Base-by-base conservation (phyloP, 2,888 invertebrate genomes). In the Caenorhabditis drosophilae region DNA sequence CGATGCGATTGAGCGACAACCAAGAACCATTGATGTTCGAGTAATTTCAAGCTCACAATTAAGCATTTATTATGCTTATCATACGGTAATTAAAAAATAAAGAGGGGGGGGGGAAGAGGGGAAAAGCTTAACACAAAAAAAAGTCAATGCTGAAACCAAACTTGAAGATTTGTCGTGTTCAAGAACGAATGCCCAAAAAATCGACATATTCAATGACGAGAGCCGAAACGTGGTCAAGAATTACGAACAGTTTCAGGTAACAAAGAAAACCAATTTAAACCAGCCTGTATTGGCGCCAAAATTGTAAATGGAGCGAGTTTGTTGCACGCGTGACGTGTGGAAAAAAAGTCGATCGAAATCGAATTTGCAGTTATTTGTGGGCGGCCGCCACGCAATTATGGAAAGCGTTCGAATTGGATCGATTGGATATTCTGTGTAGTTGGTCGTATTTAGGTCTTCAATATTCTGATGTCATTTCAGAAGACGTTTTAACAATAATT, bases 31-130 rank as follows among this genome's bases (percentile, higher is more conserved):
- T 0, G 76, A 76, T 38, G 54, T 67, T 3, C 60, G 76, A 18
- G 73, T 64, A 0, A 50, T 76, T 4, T 66, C 76, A 2, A 64
- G 66, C 38, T 59, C 68, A 0, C 74, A 74, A 36, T 53, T 76
- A 15, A 68, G 69, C 36, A 71, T 76, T 45, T 76, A 76, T 48
- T 76, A 73, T 45, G 76, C 76, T 1, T 76, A 76, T 52, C 76
- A 76, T 34, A 74, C 73, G 42, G 71, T 71, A 44, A 11, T 45
- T 31, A 22, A 26, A 11, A 46, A 31, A 20, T 3, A 40, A 40
- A n/a, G 6, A n/a, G n/a, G n/a, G n/a, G n/a, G n/a, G n/a, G n/a
- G n/a, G n/a, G n/a, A n/a, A n/a, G n/a, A n/a, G n/a, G n/a, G n/a
- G n/a, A n/a, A n/a, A n/a, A n/a, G n/a, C n/a, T n/a, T n/a, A n/a